phyloP scores from a whole-genome alignment of 1,140 invertebrate genomes.

The Scaptomyza graminum region DNA sequence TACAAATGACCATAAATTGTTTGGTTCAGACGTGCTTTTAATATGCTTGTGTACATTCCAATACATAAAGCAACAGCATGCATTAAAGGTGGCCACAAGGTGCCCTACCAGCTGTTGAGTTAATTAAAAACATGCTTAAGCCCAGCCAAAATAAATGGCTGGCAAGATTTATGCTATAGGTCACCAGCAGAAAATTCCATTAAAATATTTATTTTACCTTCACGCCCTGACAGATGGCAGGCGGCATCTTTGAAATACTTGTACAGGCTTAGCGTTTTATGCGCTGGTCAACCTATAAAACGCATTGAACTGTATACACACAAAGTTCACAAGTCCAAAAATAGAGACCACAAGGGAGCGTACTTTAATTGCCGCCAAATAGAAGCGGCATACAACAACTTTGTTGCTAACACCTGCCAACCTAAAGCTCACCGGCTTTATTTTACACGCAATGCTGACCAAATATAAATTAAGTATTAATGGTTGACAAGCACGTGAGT shows the following conservation, averaged over 20 bases:
- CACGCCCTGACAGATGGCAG: conserved; percentile 25
- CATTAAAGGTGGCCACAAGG: conserved; percentile 52
- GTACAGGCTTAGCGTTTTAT: not conserved
- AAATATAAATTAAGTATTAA: conserved; percentile 56
- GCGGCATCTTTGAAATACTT: conserved; percentile 8
- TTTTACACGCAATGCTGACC: conserved; percentile 54
- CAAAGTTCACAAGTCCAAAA: conserved; percentile 17
- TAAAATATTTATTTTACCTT: conserved; percentile 48
- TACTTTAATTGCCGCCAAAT: conserved; percentile 31
- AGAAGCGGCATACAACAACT: conserved; percentile 45
- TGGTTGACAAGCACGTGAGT: conserved; percentile 24
- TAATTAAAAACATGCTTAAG: conserved; percentile 60
- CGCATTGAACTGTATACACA: conserved; percentile 11
- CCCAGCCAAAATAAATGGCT: conserved; percentile 56
- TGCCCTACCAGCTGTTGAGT: conserved; percentile 40
- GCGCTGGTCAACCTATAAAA: not conserved
- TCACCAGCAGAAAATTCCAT: conserved; percentile 39
- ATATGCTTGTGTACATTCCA: conserved; percentile 43
- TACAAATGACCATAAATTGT: conserved; percentile 26
- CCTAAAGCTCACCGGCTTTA: conserved; percentile 57
- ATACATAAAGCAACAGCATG: conserved; percentile 38
- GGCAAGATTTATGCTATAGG: conserved; percentile 62
- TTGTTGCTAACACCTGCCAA: conserved; percentile 23
- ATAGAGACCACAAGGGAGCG: conserved; percentile 15
- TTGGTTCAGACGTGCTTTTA: conserved; percentile 31